These are phyloP conservation scores for Calcarius lapponicus DNA, from an alignment of 2,797 vertebrate genomes.

Conservation along the genomic window DNA sequence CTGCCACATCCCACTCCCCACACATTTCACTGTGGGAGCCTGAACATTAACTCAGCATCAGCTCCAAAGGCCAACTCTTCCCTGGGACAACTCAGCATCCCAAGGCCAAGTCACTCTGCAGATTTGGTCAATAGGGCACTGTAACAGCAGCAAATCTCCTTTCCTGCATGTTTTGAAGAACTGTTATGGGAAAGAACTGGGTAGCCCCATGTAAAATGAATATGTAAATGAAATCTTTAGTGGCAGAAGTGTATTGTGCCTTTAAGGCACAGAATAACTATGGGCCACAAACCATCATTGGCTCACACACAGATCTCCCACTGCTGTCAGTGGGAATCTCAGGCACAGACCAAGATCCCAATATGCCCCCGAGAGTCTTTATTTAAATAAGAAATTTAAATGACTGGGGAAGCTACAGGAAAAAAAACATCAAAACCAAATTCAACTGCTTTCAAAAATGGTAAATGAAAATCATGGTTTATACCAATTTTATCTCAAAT, in stretches of 20 bases:
- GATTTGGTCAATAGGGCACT: background rate
- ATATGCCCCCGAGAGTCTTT: constrained; percentile 7
- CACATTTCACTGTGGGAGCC: background rate
- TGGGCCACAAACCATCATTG: background rate
- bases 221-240: constrained; percentile 51
- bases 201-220: background rate
- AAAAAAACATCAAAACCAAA: background rate
- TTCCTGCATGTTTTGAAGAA: background rate
- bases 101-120: background rate
- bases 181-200: background rate
- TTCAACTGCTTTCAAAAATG: background rate
- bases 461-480: constrained; percentile 4
- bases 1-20: background rate
- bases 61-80: background rate
- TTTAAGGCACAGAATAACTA: constrained; percentile 20
- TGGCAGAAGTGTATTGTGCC: constrained; percentile 43
- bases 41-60: background rate
- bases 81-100: background rate
- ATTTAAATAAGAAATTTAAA: constrained; percentile 27
- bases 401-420: background rate
- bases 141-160: background rate
- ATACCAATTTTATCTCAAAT: background rate
- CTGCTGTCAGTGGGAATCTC: constrained; percentile 45
- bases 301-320: constrained; percentile 36
- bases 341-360: background rate